Base-by-base conservation (phyloP, 2,888 invertebrate species). In the Osmoderma eremita region DNA sequence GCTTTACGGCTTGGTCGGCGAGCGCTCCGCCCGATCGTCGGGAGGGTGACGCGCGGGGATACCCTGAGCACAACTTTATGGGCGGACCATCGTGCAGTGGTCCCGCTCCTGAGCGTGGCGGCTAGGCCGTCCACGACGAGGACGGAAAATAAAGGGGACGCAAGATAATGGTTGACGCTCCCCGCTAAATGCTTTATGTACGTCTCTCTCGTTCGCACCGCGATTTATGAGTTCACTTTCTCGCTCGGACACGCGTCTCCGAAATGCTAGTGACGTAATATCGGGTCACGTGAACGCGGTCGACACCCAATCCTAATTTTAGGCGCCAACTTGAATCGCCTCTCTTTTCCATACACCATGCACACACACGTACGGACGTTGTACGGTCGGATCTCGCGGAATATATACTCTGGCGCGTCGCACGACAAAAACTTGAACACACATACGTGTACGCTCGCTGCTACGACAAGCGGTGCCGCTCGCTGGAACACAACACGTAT, bases 111-210 rank as follows among this genome's bases (percentile, higher is more conserved):
- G 67, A 73, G 62, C 67, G 71, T 70, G 58, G 49, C 67, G 69
- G 65, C 67, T 63, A 70, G 68, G 66, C 68, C 70, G 72, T 69
- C 71, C 68, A 76, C 42, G 20, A 80, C 73, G 73, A 75, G 77
- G 77, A 78, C 72, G 73, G 76, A 71, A 68, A 65, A 69, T 69
- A 74, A 73, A 74, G 77, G 80, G 80, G 80, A 79, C 78, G 79
- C 81, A 78, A 81, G 82, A 82, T 83, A 83, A 83, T 83, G 83
- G 83, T 83, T 82, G 83, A 82, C 81, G 81, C 81, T 82, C 82
- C 82, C 82, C 82, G 81, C 83, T 81, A 82, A 82, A 82, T 83
- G 82, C 82, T 83, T 83, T 83, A 83, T 82, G 82, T 77, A 77
- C 80, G 79, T 82, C 82, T 82, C 82, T 82, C 82, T 82, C 81